Evolutionary conservation across 1,140 invertebrate species (phyloP).

Genomic region (Halictus rubicundus): DNA sequence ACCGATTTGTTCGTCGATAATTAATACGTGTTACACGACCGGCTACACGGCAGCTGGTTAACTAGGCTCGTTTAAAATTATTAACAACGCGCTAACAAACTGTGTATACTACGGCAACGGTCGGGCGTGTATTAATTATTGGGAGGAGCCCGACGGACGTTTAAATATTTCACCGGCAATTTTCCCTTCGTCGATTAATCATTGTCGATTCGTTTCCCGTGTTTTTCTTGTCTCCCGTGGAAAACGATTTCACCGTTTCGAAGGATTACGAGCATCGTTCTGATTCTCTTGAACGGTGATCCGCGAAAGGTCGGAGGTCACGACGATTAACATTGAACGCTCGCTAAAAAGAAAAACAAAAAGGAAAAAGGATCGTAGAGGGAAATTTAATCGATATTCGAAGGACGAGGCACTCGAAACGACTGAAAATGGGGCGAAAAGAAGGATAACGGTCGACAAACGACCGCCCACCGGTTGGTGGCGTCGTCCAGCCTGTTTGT

Average conservation of each 20-base stretch:
- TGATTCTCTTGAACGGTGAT: too few species aligned
- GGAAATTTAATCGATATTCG: too few species aligned
- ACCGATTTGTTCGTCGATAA: neutral
- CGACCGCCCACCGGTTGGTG: too few species aligned
- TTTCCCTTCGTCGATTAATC: too few species aligned
- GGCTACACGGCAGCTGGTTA: neutral
- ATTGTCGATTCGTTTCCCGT: too few species aligned
- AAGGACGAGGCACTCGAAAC: too few species aligned
- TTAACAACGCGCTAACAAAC: constrained; percentile 28
- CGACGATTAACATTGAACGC: neutral
- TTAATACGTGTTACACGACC: constrained; percentile 2
- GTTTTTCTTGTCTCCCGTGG: too few species aligned
- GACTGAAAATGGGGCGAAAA: too few species aligned
- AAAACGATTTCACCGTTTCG: too few species aligned
- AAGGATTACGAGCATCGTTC: too few species aligned
- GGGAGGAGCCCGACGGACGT: neutral
- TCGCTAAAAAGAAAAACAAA: neutral
- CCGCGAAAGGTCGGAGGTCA: neutral
- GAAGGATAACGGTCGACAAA: too few species aligned
- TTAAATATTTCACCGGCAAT: constrained; percentile 3
- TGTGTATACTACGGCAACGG: neutral
- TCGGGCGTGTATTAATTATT: constrained; percentile 30
- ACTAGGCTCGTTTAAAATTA: constrained; percentile 27
- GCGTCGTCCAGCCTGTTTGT: neutral
- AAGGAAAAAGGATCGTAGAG: neutral